A percentile compares a stretch with the other conserved stretches of the same genome.
phyloP scores from a whole-genome alignment of 2,888 invertebrate genomes.

The Abrostola tripartita region DNA sequence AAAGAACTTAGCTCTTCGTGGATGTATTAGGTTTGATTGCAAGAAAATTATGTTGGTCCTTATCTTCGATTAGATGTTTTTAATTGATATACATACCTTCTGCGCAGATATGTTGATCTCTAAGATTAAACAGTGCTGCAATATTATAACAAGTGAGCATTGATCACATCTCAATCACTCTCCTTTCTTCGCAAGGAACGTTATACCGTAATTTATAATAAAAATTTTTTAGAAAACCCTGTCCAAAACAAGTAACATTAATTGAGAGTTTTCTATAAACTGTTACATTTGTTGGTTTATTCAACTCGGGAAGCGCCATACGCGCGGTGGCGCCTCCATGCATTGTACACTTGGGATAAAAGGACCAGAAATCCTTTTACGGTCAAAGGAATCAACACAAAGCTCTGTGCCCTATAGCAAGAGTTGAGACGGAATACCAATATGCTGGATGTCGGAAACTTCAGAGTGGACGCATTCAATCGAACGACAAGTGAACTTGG shows the following conservation, averaged over 20 bases:
- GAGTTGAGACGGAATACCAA: slow-evolving; percentile 1
- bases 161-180: neutral
- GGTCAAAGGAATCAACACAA: slow-evolving; percentile 26
- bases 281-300: neutral
- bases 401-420: neutral
- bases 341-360: slow-evolving; percentile 23
- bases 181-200: too few species aligned
- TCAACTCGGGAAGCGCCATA: slow-evolving; percentile 13
- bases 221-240: too few species aligned
- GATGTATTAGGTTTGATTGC: neutral
- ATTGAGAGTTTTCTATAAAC: neutral
- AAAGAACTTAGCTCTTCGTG: neutral
- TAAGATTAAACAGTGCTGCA: too few species aligned
- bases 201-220: too few species aligned
- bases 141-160: neutral
- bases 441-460: neutral
- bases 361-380: slow-evolving; percentile 29
- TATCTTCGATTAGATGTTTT: neutral
- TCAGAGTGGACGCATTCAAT: neutral
- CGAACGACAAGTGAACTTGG: neutral
- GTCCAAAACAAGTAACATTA: too few species aligned
- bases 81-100: neutral
- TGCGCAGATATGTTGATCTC: too few species aligned
- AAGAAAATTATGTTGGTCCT: neutral
- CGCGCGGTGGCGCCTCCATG: slow-evolving; percentile 27